phyloP scores from a whole-genome alignment of 2,797 vertebrate species.

The Notolepis coatsorum region DNA sequence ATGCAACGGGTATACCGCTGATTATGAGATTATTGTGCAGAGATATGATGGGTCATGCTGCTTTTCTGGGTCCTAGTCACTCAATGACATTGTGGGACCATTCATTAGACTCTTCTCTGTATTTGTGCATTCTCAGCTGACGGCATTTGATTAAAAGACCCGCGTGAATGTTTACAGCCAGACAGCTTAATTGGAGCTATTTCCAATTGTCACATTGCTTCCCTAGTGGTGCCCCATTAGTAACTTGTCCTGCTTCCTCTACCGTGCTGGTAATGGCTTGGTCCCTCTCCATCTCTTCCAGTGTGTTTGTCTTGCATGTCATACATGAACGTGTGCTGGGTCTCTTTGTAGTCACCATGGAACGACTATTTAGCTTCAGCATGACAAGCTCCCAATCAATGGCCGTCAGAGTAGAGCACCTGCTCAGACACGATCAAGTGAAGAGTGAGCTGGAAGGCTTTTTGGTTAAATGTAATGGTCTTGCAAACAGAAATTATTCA shows the following conservation, averaged over 20 bases:
- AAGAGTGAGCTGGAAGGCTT: not conserved
- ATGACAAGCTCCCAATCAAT: not conserved
- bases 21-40: too few species aligned
- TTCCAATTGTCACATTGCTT: constrained; percentile 14
- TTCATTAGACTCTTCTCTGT: constrained; percentile 7
- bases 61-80: not conserved
- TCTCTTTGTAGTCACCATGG: constrained; percentile 1
- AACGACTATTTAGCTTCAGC: not conserved
- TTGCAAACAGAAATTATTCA: too few species aligned
- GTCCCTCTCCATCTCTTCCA: not conserved
- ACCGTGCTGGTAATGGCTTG: constrained; percentile 20
- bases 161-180: constrained; percentile 16
- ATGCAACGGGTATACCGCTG: not conserved
- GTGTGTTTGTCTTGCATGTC: not conserved
- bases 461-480: too few species aligned
- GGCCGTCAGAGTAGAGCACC: not conserved
- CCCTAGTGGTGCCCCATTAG: constrained; percentile 10
- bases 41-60: too few species aligned
- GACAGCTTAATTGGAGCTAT: constrained; percentile 14
- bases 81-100: constrained; percentile 10
- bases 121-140: constrained; percentile 14
- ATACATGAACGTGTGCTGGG: not conserved
- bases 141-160: constrained; percentile 22
- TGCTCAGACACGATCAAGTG: not conserved
- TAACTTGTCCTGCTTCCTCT: not conserved